Percentiles rank a stretch among this genome's conserved stretches.
phyloP scores from a whole-genome alignment of 2,888 invertebrate species.

The Drosophila greeni region DNA sequence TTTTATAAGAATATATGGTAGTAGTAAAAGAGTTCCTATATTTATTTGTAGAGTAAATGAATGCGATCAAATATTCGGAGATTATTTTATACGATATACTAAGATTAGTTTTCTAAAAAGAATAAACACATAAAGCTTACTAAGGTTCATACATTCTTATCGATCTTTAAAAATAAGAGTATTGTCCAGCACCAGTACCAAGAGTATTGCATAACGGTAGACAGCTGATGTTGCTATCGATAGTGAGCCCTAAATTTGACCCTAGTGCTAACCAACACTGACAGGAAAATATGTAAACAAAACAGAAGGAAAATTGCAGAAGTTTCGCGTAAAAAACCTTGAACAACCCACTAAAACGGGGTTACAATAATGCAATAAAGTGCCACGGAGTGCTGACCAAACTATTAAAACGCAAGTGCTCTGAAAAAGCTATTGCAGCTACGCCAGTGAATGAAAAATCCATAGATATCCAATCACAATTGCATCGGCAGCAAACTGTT shows the following conservation, averaged over 20 bases:
- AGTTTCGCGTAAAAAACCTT: constrained; percentile 11
- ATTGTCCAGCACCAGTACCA: neutral
- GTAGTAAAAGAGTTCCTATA: neutral
- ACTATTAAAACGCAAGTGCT: too few relatives aligned
- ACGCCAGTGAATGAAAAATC: constrained; percentile 25
- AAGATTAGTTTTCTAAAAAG: too few relatives aligned
- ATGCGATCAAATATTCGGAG: too few relatives aligned
- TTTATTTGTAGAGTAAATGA: neutral
- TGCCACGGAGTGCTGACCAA: neutral
- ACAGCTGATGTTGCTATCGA: constrained; percentile 32
- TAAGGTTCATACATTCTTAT: neutral
- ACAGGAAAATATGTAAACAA: constrained; percentile 67
- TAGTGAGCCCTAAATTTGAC: constrained; percentile 9
- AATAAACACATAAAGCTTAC: too few relatives aligned
- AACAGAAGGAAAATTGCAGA: constrained; percentile 48
- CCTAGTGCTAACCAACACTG: constrained; percentile 51
- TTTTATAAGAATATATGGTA: neutral
- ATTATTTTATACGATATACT: neutral
- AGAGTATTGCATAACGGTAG: constrained; percentile 19
- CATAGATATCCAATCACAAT: constrained; percentile 22
- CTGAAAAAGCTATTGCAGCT: neutral
- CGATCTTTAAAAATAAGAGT: neutral
- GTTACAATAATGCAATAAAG: neutral
- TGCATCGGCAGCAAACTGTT: constrained; percentile 50
- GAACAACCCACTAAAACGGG: neutral